Percentiles rank a stretch among this genome's conserved stretches.
phyloP scores from a whole-genome alignment of 2,113 vertebrate species.

The Zootoca vivipara region DNA sequence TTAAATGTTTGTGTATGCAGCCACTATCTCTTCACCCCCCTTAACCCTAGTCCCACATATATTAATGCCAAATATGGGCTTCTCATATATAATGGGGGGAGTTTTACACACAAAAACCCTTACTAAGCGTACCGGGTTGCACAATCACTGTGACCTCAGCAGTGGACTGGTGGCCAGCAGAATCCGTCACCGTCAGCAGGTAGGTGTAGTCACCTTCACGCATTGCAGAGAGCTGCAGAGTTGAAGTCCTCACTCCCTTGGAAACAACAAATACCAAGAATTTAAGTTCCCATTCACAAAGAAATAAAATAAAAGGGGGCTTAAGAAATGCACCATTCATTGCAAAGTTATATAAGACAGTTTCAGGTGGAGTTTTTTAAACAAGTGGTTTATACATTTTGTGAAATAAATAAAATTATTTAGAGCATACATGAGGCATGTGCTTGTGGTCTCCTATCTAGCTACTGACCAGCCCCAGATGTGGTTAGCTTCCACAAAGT shows the following conservation, averaged over 20 bases:
- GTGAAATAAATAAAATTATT: no score
- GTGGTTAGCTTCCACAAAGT: no score
- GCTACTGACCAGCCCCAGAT: no score
- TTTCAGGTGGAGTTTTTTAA: no score
- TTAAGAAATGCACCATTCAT: background rate
- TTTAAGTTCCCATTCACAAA: background rate
- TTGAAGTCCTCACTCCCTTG: conserved; percentile 91
- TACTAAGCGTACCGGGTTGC: conserved; percentile 86
- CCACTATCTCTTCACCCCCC: fast-evolving
- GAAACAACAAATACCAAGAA: background rate
- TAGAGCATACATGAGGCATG: no score
- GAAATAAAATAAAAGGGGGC: background rate
- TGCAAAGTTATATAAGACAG: background rate
- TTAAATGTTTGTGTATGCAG: no score
- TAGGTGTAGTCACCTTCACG: conserved; percentile 98
- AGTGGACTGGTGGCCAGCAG: conserved; percentile 90
- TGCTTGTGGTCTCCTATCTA: no score
- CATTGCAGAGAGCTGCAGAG: conserved; percentile 93
- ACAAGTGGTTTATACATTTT: no score
- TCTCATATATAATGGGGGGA: background rate
- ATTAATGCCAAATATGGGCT: background rate
- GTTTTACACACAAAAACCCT: conserved; percentile 36
- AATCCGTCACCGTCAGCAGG: conserved; percentile 94
- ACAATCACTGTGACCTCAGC: conserved; percentile 95
- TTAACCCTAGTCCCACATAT: background rate